Base-by-base conservation (phyloP, 2,797 vertebrate species). In the Xiphophorus birchmanni region DNA sequence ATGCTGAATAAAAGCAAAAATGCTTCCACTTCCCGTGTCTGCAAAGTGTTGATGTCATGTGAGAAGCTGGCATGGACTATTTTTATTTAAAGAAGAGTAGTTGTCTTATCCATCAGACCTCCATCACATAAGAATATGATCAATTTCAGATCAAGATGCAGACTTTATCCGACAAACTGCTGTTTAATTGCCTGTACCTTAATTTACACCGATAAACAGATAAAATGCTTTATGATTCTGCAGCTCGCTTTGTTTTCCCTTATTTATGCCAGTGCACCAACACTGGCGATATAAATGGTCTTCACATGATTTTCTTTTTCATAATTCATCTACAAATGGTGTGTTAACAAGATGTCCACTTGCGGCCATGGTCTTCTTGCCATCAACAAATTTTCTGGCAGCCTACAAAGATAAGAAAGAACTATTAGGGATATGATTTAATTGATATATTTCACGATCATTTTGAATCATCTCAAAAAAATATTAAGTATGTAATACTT, bases 311-410 rank as follows among this genome's bases (percentile, higher is more conserved):
- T 52, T 11, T 67, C 78, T 91, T 74, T 83, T 92, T 96, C 92
- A 98, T 90, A 99, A 44, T 86, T 99, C 97, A 81, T 98, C 97
- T 79, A 97, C 87, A 90, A 98, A 99, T 12, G 98, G 98, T 44
- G 97, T 97, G 87, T 96, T 96, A 72, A 90, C 89, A 89, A 99
- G 94, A 67, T 97, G 92, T 84, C 98, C 97, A 18, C 92, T 91
- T 21, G 96, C 95, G 88, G 96, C 95, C 97, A 99, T 97, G 4
- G 96, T 97, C 91, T 98, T 99, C 93, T 96, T 97, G 84, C 97
- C 95, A 83, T 88, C 94, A 75, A 97, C 87, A 94, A 98, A 98
- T 88, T 95, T 97, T 88, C 97, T 97, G 35, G 98, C 98, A 91
- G 96, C 97, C 98, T 99, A 93, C 81, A 74, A 84, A 81, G 13